These are phyloP conservation scores for Galerucella pusilla DNA, from an alignment of 2,888 invertebrate species.

Conservation along the genomic window DNA sequence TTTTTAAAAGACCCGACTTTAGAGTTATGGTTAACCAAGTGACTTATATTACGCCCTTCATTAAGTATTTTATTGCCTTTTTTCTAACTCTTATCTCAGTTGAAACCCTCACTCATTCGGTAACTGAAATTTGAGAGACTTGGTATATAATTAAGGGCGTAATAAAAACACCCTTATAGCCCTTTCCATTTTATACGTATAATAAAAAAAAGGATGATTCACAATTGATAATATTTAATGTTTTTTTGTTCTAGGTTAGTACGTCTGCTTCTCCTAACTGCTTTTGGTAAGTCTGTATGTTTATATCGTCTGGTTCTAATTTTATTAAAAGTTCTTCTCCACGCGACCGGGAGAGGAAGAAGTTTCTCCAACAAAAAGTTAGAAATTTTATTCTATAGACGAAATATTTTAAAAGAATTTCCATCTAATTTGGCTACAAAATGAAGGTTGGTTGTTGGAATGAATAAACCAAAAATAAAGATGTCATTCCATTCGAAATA, in stretches of 20 bases:
- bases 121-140: slow-evolving; percentile 4
- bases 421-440: too few species aligned
- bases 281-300: background rate
- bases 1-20: background rate
- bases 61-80: slow-evolving; percentile 7
- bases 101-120: slow-evolving; percentile 8
- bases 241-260: slow-evolving; percentile 18
- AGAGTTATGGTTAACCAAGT: background rate
- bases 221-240: background rate
- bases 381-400: too few species aligned
- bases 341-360: background rate
- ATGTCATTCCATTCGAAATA: too few species aligned
- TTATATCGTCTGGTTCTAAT: background rate
- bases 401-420: too few species aligned
- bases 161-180: slow-evolving; percentile 17
- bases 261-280: background rate
- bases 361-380: too few species aligned
- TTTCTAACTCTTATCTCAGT: slow-evolving; percentile 1
- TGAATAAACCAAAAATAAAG: too few species aligned
- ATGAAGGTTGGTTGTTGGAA: too few species aligned
- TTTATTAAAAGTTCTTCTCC: background rate
- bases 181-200: background rate
- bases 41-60: background rate
- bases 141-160: slow-evolving; percentile 18
- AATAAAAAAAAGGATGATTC: background rate